A percentile compares a stretch with the other conserved stretches of the same genome.
phyloP scores from a whole-genome alignment of 1,140 invertebrate genomes.

The Cherax destructor region DNA sequence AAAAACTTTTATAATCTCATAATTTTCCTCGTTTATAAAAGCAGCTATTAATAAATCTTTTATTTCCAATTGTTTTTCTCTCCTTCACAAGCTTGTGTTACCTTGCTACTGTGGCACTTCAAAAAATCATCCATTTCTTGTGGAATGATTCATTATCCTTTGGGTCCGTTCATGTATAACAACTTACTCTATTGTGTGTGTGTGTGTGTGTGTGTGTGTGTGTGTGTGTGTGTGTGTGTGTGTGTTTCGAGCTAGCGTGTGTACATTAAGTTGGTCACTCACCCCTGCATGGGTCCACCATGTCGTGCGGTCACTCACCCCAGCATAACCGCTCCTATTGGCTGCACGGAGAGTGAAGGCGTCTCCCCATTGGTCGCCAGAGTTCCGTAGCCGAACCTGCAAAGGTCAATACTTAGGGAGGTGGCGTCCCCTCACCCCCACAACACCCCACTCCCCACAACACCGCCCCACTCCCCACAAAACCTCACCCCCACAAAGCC shows the following conservation, averaged over 20 bases:
- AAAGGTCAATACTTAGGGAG: conserved; percentile 43
- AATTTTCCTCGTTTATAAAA: no score
- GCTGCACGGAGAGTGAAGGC: not conserved
- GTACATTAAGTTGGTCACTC: conserved; percentile 16
- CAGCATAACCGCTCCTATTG: conserved; percentile 24
- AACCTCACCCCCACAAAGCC: no score
- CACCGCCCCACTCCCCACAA: no score
- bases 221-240: not conserved
- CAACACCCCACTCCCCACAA: not conserved
- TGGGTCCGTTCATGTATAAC: no score
- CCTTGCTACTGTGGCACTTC: no score
- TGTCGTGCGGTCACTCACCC: conserved; percentile 26
- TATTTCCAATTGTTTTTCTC: no score
- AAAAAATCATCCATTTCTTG: no score
- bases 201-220: not conserved
- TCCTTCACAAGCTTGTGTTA: no score
- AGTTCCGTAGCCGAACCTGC: conserved; percentile 39
- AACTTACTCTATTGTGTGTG: no score
- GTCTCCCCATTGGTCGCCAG: conserved; percentile 1
- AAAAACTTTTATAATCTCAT: no score
- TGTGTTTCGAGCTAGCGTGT: not conserved
- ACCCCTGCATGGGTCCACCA: conserved; percentile 31
- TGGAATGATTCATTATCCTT: no score
- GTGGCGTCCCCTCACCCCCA: conserved; percentile 13
- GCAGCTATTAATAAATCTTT: no score